Percentiles rank a stretch among this genome's conserved stretches.
Conservation (phyloP, 2,888 invertebrate genomes). For the Scelioninae gen. 1 region DNA sequence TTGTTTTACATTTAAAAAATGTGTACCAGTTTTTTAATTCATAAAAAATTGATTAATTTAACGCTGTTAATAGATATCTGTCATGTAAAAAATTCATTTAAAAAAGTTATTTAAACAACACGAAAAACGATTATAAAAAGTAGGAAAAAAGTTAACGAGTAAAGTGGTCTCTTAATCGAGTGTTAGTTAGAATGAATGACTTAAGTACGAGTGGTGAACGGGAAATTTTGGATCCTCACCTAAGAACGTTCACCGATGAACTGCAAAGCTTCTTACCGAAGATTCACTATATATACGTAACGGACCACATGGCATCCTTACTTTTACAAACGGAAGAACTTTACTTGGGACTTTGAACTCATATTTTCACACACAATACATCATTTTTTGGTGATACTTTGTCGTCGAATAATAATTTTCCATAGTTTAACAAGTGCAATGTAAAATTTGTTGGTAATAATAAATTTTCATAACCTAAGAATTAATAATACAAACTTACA, state of each 20-base stretch:
- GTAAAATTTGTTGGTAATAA: constrained; percentile 12
- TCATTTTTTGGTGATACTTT: constrained; percentile 34
- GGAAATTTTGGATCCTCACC: constrained; percentile 75
- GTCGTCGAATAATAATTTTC: neutral
- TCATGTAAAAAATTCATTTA: too few relatives aligned
- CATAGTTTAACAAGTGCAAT: neutral
- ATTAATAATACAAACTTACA: too few relatives aligned
- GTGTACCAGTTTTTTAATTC: too few relatives aligned
- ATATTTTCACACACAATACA: constrained; percentile 61
- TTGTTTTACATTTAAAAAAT: too few relatives aligned
- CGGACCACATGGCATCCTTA: constrained; percentile 71
- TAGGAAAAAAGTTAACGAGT: neutral
- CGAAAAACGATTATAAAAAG: too few relatives aligned
- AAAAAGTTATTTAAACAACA: too few relatives aligned
- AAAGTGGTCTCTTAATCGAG: too few relatives aligned
- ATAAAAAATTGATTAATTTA: too few relatives aligned
- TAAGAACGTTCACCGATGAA: constrained; percentile 80
- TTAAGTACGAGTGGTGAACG: too few relatives aligned
- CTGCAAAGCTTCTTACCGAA: constrained; percentile 78
- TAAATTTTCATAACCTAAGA: neutral
- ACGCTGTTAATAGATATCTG: too few relatives aligned
- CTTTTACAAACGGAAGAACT: constrained; percentile 70
- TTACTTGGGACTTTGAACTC: constrained; percentile 56
- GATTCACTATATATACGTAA: constrained; percentile 83
- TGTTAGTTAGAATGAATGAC: too few relatives aligned